phyloP scores from a whole-genome alignment of 2,888 invertebrate species.

The Polyommatus iphigenia region DNA sequence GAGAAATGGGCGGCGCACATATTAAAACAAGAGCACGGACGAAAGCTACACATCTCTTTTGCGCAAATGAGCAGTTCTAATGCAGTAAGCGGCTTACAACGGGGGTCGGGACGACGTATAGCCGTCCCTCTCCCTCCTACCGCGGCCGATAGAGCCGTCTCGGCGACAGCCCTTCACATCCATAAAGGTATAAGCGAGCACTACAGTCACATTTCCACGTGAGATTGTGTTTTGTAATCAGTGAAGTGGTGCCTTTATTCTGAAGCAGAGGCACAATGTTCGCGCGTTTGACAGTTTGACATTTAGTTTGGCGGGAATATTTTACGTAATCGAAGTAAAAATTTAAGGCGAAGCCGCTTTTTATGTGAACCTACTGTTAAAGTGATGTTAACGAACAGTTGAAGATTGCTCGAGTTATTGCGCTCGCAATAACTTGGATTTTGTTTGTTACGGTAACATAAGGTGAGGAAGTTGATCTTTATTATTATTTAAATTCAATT shows the following conservation, averaged over 20 bases:
- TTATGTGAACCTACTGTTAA: slow-evolving; percentile 54
- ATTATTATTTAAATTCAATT: neutral
- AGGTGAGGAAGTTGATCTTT: slow-evolving; percentile 54
- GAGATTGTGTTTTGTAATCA: slow-evolving; percentile 78
- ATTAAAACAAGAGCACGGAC: slow-evolving; percentile 58
- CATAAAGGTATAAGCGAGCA: slow-evolving; percentile 67
- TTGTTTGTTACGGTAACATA: slow-evolving; percentile 55
- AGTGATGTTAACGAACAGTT: slow-evolving; percentile 71
- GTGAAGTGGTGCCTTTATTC: slow-evolving; percentile 76
- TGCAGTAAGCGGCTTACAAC: slow-evolving; percentile 75
- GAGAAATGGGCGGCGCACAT: slow-evolving; percentile 69
- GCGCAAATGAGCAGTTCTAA: slow-evolving; percentile 75
- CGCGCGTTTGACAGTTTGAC: slow-evolving; percentile 75
- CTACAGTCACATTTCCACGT: slow-evolving; percentile 70
- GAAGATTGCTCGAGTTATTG: slow-evolving; percentile 71
- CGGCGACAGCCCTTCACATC: slow-evolving; percentile 63
- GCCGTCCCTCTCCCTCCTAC: slow-evolving; percentile 58
- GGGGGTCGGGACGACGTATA: slow-evolving; percentile 62
- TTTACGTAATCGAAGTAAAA: slow-evolving; percentile 53
- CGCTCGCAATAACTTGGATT: slow-evolving; percentile 75
- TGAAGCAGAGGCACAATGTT: slow-evolving; percentile 70
- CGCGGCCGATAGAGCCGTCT: slow-evolving; percentile 60
- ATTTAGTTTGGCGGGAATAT: slow-evolving; percentile 74
- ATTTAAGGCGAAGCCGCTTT: slow-evolving; percentile 48
- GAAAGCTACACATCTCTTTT: slow-evolving; percentile 67